Base-by-base conservation (phyloP, 2,113 vertebrate genomes). In the Eudorcas thomsonii region DNA sequence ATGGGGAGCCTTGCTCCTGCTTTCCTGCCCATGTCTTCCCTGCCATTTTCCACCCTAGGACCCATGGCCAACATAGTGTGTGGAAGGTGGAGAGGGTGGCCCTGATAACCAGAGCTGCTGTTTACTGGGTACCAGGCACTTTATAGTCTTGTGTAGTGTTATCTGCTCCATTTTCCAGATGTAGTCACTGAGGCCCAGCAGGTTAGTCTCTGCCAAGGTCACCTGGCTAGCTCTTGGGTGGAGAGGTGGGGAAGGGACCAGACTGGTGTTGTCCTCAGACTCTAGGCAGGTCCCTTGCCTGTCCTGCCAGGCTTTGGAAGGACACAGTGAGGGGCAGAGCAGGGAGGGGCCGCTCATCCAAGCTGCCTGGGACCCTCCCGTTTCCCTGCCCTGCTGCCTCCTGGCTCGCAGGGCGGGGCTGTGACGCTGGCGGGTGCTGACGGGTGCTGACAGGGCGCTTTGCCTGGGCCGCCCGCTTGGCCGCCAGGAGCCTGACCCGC, bases 131-230 rank as follows among this genome's bases (percentile, higher is more conserved):
- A 3, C 1, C 2, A 50, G 62, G 50, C 6, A 14, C 45, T 87
- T 85, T 30, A 17, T 81, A 87, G 80, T 94, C 85, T 95, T 55
- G 21, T 60, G 48, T 19, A 16, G 60, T 36, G 33, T 92, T 88
- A 84, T 57, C 77, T 50, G 81, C 64, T 54, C 86, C 94, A 17
- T 94, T 97, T 98, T 62, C 55, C 82, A 92, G 93, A 80, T 74
- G 78, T 48, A 87, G 94, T 94, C 90, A 91, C 93, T 71, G 77
- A 97, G 88, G 43, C 82, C 25, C 0, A 16, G 74, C 86, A 39
- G 78, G 45, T 60, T 54, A 88, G 67, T 82, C 86, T 30, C n/a
- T 55, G 50, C 54, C 67, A 67, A 81, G 77, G 55, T 94, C 57
- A 71, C 64, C 82, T 57, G 80, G 86, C 90, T 82, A 77, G 90